Evolutionary conservation across 2,888 invertebrate species (phyloP).

Genomic region (Tetropium fuscum): DNA sequence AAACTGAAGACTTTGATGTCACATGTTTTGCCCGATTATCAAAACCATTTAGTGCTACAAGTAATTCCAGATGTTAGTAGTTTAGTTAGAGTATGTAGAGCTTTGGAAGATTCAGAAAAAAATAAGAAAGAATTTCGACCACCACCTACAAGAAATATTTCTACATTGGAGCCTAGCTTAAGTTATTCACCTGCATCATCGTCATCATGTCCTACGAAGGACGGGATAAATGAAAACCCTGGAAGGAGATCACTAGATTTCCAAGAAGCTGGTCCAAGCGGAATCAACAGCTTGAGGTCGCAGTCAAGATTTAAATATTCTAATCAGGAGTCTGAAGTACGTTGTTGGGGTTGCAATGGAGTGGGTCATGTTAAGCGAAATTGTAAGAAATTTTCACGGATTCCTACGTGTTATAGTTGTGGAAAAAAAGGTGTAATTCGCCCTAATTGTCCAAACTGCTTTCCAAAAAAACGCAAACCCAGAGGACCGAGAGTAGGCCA

Average conservation of each 20-base stretch:
- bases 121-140: neutral
- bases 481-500: neutral
- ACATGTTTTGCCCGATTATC: conserved; percentile 8
- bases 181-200: neutral
- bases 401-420: neutral
- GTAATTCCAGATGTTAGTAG: neutral
- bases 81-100: conserved; percentile 1
- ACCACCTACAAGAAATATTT: conserved; percentile 1
- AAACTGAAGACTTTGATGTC: neutral
- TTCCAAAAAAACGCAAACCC: neutral
- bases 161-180: neutral
- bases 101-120: conserved; percentile 4
- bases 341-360: conserved; percentile 15
- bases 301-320: too few species aligned
- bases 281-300: too few species aligned
- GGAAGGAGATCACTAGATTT: too few species aligned
- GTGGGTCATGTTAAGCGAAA: conserved; percentile 1
- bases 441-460: conserved; percentile 16
- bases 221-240: too few species aligned
- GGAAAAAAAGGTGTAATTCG: conserved; percentile 6
- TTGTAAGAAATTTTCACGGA: neutral
- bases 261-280: too few species aligned
- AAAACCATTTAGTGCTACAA: neutral
- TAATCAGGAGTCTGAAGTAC: too few species aligned
- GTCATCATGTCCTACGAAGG: too few species aligned